phyloP scores from a whole-genome alignment of 92 coral and sea anemone genomes.

The Heteractis magnifica region DNA sequence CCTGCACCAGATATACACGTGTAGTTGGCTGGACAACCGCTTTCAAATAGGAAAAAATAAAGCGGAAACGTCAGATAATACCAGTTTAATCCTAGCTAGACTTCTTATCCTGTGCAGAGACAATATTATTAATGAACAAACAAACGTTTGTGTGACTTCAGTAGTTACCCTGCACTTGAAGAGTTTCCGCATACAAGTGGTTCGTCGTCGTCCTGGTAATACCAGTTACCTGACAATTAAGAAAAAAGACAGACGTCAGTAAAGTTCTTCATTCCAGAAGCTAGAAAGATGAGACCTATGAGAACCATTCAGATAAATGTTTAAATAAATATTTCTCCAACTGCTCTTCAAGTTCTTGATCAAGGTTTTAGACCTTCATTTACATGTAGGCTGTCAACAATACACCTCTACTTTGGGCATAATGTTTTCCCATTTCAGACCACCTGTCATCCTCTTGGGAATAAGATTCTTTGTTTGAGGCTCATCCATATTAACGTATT shows the following conservation, averaged over 20 bases:
- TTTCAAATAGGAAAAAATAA: conserved; percentile 5
- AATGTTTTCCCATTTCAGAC: too few species aligned
- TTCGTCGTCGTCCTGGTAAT: conserved; percentile 35
- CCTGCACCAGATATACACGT: conserved; percentile 67
- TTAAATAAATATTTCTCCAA: too few species aligned
- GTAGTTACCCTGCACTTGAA: conserved; percentile 65
- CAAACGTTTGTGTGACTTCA: not conserved
- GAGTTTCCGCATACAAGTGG: conserved; percentile 71
- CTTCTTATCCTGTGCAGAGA: not conserved
- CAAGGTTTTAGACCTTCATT: too few species aligned
- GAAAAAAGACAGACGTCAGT: not conserved
- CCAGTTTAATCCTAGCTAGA: too few species aligned
- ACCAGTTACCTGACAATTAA: conserved; percentile 57
- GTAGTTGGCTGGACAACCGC: conserved; percentile 72
- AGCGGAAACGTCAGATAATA: not conserved
- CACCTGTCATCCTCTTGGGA: too few species aligned
- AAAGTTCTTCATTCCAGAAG: not conserved
- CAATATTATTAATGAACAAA: not conserved
- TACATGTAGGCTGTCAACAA: too few species aligned
- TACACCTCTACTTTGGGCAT: too few species aligned
- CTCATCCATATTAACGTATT: too few species aligned
- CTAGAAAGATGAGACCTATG: too few species aligned
- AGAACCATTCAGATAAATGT: too few species aligned
- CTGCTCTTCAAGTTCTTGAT: too few species aligned
- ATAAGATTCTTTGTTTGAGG: too few species aligned